These are phyloP conservation scores for Charina bottae DNA, from an alignment of 2,113 vertebrate species.

Conservation along the genomic window DNA sequence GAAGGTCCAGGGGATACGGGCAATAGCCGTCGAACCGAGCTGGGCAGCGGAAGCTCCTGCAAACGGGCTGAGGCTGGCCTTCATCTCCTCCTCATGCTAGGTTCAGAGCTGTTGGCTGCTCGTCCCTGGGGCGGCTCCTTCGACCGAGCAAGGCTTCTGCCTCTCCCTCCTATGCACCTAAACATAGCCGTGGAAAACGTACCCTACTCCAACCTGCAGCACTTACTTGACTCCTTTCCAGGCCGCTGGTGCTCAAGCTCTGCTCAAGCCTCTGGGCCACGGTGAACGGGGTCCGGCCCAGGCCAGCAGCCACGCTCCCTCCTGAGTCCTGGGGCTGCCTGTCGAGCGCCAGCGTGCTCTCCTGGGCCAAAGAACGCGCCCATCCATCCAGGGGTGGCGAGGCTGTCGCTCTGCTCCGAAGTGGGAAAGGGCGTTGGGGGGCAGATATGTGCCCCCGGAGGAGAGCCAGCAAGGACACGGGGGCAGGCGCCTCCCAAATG, in stretches of 20 bases:
- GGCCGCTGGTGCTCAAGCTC: background rate
- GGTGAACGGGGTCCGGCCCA: background rate
- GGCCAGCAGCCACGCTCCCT: accelerated
- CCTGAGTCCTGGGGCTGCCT: background rate
- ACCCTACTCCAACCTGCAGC: background rate
- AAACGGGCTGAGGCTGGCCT: background rate
- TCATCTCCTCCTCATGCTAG: background rate
- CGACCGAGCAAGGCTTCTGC: background rate
- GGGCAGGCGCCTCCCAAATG: background rate
- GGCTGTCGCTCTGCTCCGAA: conserved; percentile 5
- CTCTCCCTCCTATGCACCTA: background rate
- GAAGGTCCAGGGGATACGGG: background rate
- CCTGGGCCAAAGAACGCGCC: conserved; percentile 37
- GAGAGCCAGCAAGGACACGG: background rate
- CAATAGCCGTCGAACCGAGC: no score
- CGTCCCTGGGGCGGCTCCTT: background rate
- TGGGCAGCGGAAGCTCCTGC: background rate
- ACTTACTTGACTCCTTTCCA: background rate
- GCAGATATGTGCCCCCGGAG: conserved; percentile 25
- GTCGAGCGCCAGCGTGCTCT: background rate
- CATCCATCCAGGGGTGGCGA: conserved; percentile 41
- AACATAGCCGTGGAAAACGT: background rate
- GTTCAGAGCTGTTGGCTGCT: background rate
- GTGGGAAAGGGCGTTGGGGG: conserved; percentile 48
- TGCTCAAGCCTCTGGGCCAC: background rate